These are phyloP conservation scores for Leucoraja ocellata DNA, from an alignment of 2,797 vertebrate species.

Conservation along the genomic window DNA sequence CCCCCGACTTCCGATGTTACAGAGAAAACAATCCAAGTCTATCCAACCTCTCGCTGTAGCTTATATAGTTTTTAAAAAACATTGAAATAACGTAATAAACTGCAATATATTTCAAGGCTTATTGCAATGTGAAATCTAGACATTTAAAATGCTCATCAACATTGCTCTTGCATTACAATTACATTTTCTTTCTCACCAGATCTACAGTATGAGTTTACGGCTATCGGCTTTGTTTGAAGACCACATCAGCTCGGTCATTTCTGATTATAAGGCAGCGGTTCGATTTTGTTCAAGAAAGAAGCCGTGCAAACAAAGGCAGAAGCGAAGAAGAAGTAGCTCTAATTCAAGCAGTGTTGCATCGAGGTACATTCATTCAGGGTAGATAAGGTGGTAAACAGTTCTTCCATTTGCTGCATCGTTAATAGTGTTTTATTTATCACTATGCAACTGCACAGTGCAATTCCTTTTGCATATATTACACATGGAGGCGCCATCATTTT, in stretches of 20 bases:
- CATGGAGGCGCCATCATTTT: no score
- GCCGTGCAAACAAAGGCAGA: conserved; percentile 75
- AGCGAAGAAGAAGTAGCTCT: conserved; percentile 84
- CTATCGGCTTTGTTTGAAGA: conserved; percentile 96
- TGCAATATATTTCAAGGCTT: background rate
- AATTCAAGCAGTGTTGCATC: conserved; percentile 81
- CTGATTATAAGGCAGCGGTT: conserved; percentile 87
- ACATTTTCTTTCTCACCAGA: conserved; percentile 56
- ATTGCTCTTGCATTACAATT: background rate
- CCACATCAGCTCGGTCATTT: conserved; percentile 85
- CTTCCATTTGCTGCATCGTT: background rate
- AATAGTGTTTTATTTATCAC: no score
- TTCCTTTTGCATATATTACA: no score
- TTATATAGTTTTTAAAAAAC: background rate
- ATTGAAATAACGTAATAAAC: background rate
- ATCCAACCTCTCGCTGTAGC: no score
- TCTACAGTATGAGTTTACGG: conserved; percentile 96
- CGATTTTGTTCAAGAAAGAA: conserved; percentile 78
- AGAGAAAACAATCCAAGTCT: no score
- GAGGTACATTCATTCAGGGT: conserved; percentile 61
- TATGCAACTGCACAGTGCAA: no score
- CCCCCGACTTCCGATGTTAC: no score
- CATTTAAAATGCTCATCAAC: background rate
- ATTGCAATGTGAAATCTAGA: background rate
- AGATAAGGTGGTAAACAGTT: background rate